Evolutionary conservation across 2,888 invertebrate species (phyloP).

Genomic region (Eupithecia vulgata): DNA sequence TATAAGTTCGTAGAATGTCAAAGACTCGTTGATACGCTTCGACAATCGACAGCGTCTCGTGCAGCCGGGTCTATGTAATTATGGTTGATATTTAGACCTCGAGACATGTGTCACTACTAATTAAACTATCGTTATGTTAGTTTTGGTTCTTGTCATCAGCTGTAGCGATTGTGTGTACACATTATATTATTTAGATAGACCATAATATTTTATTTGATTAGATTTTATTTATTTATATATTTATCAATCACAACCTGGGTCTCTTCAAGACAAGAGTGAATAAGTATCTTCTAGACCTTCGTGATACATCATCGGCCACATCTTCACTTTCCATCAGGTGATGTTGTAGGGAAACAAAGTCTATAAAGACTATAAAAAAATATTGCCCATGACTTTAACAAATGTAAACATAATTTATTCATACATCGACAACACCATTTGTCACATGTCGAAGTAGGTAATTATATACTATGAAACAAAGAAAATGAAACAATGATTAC

Average conservation of each 20-base stretch:
- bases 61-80: constrained; percentile 45
- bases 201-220: too few relatives aligned
- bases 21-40: not conserved
- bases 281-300: too few relatives aligned
- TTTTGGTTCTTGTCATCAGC: constrained; percentile 38
- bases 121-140: constrained; percentile 54
- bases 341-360: too few relatives aligned
- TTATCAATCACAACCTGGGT: too few relatives aligned
- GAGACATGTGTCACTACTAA: constrained; percentile 55
- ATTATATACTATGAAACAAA: constrained; percentile 60
- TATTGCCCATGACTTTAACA: constrained; percentile 29
- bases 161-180: constrained; percentile 18
- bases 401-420: constrained; percentile 58
- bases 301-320: too few relatives aligned
- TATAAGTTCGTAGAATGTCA: not conserved
- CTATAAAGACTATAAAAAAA: too few relatives aligned
- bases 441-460: constrained; percentile 58
- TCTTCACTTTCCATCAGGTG: too few relatives aligned
- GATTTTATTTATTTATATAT: too few relatives aligned
- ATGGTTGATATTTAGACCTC: constrained; percentile 51
- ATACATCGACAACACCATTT: constrained; percentile 53
- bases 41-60: not conserved
- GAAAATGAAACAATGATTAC: constrained; percentile 47
- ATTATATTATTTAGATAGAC: too few relatives aligned
- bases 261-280: too few relatives aligned